These are phyloP conservation scores for Tribolium madens DNA, from an alignment of 1,140 invertebrate species.

Conservation along the genomic window DNA sequence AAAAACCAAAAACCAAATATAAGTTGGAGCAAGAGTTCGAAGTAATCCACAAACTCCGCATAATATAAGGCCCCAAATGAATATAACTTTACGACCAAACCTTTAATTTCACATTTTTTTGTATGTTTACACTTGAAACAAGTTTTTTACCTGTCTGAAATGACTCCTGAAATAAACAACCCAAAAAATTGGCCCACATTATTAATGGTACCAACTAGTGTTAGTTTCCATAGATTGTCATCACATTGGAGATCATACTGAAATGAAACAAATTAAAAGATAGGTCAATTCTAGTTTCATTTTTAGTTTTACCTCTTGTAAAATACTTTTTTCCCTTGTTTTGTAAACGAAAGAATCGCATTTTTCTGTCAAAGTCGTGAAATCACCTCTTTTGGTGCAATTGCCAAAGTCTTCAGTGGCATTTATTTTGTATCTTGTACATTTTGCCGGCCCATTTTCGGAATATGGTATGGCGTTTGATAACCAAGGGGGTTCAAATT, in stretches of 20 bases:
- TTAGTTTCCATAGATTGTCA: conserved; percentile 78
- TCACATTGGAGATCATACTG: conserved; percentile 72
- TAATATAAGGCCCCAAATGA: conserved; percentile 71
- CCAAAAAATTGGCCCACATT: conserved; percentile 79
- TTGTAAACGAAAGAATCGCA: conserved; percentile 68
- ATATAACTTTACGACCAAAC: conserved; percentile 73
- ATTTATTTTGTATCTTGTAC: conserved; percentile 64
- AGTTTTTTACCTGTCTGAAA: conserved; percentile 73
- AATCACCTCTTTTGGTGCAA: conserved; percentile 19
- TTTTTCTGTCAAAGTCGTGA: conserved; percentile 48
- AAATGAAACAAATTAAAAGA: conserved; percentile 37
- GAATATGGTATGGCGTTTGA: conserved; percentile 67
- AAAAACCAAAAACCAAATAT: conserved; percentile 72
- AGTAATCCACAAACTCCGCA: conserved; percentile 73
- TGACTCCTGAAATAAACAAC: conserved; percentile 74
- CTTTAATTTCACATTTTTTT: conserved; percentile 62
- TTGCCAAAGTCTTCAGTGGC: conserved; percentile 64
- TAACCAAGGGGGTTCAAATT: conserved; percentile 69
- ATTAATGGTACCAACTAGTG: conserved; percentile 78
- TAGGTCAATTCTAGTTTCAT: not conserved
- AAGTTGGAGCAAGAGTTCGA: conserved; percentile 75
- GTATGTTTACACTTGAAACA: not conserved
- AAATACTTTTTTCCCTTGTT: conserved; percentile 66
- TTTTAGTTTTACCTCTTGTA: conserved; percentile 53
- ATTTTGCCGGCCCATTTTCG: conserved; percentile 66